A percentile compares a stretch with the other conserved stretches of the same genome.
Evolutionary conservation across 2,797 vertebrate genomes (phyloP).

Genomic region (Florisuga fusca): DNA sequence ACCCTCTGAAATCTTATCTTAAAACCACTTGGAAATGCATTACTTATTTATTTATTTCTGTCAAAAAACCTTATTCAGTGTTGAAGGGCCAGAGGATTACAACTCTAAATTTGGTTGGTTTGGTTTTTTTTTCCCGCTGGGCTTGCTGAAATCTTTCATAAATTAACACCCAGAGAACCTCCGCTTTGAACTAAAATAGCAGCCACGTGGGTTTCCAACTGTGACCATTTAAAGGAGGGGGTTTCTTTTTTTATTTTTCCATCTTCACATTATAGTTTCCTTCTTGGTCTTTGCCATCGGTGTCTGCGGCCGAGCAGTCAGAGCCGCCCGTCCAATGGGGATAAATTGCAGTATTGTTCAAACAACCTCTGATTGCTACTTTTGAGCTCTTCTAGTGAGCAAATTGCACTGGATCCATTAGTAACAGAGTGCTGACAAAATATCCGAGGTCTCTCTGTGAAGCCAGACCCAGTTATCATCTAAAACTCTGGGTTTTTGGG

Average conservation of each 20-base stretch:
- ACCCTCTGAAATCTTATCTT: not conserved
- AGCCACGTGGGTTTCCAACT: not conserved
- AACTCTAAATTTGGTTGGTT: not conserved
- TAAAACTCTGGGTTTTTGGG: too few species aligned
- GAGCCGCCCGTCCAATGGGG: not conserved
- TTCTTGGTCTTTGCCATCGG: not conserved
- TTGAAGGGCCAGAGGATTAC: not conserved
- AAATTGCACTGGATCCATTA: rapidly evolving
- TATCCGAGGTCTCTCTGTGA: not conserved
- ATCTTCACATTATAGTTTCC: not conserved
- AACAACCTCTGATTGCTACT: rapidly evolving
- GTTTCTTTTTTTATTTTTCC: not conserved
- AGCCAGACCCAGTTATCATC: not conserved
- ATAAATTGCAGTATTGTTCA: not conserved
- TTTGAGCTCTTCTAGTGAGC: not conserved
- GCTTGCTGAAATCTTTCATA: not conserved
- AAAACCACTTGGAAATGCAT: not conserved
- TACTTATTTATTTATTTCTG: not conserved
- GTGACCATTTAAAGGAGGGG: not conserved
- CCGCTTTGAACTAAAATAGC: not conserved
- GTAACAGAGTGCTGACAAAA: not conserved
- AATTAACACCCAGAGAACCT: not conserved
- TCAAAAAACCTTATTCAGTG: rapidly evolving
- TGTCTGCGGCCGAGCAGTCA: not conserved
- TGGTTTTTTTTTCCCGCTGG: too few species aligned